Conservation (phyloP, 2,797 vertebrate genomes). For the Champsocephalus esox region DNA sequence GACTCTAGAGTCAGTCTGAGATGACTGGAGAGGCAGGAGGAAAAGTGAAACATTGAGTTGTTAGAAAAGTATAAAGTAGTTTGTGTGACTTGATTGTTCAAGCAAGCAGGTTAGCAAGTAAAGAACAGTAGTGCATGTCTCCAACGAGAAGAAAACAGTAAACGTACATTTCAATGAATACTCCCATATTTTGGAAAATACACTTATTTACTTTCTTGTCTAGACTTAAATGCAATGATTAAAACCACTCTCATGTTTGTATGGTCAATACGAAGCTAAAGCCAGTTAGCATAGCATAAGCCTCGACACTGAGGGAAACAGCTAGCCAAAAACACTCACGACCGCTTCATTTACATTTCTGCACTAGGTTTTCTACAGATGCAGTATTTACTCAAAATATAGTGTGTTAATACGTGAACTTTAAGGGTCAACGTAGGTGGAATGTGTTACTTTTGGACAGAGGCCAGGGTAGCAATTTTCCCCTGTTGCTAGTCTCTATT, state of each 20-base stretch:
- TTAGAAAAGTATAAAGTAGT: slow-evolving; percentile 61
- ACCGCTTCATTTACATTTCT: background rate
- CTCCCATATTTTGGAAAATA: background rate
- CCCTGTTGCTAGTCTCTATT: background rate
- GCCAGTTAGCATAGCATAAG: slow-evolving; percentile 9
- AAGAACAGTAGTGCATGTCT: slow-evolving; percentile 10
- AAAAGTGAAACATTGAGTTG: slow-evolving; percentile 73
- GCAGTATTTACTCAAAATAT: background rate
- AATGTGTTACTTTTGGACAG: background rate
- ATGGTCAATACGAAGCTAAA: background rate
- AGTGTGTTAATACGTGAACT: background rate
- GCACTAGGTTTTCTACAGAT: background rate
- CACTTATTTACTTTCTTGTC: background rate
- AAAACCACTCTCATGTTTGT: background rate
- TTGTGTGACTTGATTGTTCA: slow-evolving; percentile 10
- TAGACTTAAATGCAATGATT: background rate
- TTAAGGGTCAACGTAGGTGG: background rate
- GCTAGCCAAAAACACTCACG: background rate
- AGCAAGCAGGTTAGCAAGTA: slow-evolving; percentile 49
- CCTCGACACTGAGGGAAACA: background rate
- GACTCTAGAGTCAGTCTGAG: slow-evolving; percentile 85
- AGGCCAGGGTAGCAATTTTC: background rate
- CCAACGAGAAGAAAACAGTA: background rate
- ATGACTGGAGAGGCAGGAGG: slow-evolving; percentile 78
- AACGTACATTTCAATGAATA: background rate